These are phyloP conservation scores for Strix aluco DNA, from an alignment of 2,113 vertebrate species.

Conservation along the genomic window DNA sequence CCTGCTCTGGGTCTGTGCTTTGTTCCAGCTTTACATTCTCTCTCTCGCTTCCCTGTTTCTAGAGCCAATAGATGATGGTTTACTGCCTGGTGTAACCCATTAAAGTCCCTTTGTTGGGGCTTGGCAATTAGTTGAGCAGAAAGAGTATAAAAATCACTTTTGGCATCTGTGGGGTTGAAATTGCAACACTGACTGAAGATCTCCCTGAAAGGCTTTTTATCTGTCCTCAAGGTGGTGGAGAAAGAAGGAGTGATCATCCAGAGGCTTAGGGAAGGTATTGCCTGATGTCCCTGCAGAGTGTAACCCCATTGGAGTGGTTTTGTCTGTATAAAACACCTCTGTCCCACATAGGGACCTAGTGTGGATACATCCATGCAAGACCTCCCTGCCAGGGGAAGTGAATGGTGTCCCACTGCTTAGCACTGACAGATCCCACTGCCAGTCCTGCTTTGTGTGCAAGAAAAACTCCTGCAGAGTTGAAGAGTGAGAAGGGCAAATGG, in stretches of 20 bases:
- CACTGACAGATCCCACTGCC: not conserved
- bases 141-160: slow-evolving; percentile 16
- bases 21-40: slow-evolving; percentile 39
- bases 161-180: not conserved
- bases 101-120: not conserved
- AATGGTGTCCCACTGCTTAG: not conserved
- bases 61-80: slow-evolving; percentile 14
- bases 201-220: not conserved
- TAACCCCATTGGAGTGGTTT: not conserved
- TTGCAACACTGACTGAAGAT: not conserved
- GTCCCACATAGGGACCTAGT: not conserved
- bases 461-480: not conserved
- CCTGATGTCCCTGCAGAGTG: not conserved
- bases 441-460: not conserved
- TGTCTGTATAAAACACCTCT: not conserved
- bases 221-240: not conserved
- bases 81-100: slow-evolving; percentile 26
- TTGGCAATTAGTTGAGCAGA: slow-evolving; percentile 17
- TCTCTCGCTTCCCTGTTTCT: not conserved
- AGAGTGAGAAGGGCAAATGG: not conserved
- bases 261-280: not conserved
- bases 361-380: not conserved
- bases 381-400: not conserved
- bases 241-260: not conserved
- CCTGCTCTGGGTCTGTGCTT: slow-evolving; percentile 1